Conservation (phyloP, 2,113 vertebrate species). For the Coptodon rendalli region DNA sequence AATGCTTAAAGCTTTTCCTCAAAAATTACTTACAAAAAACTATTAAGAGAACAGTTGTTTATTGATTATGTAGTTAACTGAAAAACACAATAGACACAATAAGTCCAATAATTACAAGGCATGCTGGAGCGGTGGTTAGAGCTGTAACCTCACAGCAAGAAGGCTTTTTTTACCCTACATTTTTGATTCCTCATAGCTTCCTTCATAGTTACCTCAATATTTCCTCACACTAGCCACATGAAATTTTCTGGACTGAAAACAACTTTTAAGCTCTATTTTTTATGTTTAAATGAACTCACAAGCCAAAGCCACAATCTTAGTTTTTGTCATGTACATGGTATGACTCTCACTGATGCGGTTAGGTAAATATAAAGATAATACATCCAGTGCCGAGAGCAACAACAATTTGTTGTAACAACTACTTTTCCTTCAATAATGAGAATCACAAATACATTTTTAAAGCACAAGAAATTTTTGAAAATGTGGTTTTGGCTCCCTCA, state of each 20-base stretch:
- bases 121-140: not conserved
- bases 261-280: not conserved
- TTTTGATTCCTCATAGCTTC: not conserved
- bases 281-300: not conserved
- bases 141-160: not conserved
- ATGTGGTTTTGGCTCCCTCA: constrained; percentile 42
- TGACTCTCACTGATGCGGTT: not conserved
- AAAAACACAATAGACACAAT: not conserved
- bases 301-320: not conserved
- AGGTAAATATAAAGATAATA: not conserved
- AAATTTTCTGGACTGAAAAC: not conserved
- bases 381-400: not conserved
- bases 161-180: not conserved
- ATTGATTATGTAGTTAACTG: not conserved
- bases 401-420: not conserved
- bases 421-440: not conserved
- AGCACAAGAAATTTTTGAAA: not conserved
- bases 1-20: not conserved
- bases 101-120: not conserved
- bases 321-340: not conserved
- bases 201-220: not conserved
- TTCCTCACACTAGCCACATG: not conserved
- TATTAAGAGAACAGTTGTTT: not conserved
- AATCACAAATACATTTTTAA: not conserved
- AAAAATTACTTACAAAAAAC: not conserved